phyloP scores from a whole-genome alignment of 2,888 invertebrate species.

The Tryphoninae sp. region DNA sequence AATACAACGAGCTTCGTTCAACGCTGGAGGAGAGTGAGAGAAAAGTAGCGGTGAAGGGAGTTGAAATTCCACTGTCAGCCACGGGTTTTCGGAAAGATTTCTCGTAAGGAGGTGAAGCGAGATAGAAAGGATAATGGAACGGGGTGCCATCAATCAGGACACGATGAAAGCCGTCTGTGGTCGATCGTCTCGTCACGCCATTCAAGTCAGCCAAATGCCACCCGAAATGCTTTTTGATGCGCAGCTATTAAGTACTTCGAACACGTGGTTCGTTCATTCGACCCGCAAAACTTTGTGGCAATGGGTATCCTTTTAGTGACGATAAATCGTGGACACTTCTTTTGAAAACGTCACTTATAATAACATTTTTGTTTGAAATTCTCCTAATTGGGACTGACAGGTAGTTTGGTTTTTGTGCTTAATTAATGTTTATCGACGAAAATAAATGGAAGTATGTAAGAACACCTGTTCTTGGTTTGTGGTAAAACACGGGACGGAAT shows the following conservation, averaged over 20 bases:
- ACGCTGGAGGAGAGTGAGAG: constrained; percentile 60
- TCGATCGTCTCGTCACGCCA: constrained; percentile 70
- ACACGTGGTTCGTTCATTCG: constrained; percentile 38
- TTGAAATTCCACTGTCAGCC: constrained; percentile 59
- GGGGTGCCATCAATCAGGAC: constrained; percentile 75
- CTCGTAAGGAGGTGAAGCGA: constrained; percentile 52
- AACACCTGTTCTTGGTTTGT: no score
- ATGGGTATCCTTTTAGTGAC: background rate
- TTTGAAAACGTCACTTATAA: no score
- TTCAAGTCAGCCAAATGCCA: constrained; percentile 69
- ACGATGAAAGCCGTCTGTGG: constrained; percentile 71
- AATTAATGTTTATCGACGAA: no score
- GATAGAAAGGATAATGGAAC: constrained; percentile 63
- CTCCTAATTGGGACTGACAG: no score
- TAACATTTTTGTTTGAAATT: no score
- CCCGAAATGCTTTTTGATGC: constrained; percentile 61
- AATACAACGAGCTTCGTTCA: constrained; percentile 64
- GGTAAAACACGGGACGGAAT: background rate
- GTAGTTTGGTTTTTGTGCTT: no score
- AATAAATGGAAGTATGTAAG: no score
- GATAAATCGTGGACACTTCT: no score
- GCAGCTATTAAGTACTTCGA: constrained; percentile 17
- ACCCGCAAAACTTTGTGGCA: background rate
- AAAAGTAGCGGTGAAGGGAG: constrained; percentile 62
- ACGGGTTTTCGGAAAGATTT: constrained; percentile 66